Conservation (phyloP, 1,140 invertebrate species). For the Scaptomyza montana region DNA sequence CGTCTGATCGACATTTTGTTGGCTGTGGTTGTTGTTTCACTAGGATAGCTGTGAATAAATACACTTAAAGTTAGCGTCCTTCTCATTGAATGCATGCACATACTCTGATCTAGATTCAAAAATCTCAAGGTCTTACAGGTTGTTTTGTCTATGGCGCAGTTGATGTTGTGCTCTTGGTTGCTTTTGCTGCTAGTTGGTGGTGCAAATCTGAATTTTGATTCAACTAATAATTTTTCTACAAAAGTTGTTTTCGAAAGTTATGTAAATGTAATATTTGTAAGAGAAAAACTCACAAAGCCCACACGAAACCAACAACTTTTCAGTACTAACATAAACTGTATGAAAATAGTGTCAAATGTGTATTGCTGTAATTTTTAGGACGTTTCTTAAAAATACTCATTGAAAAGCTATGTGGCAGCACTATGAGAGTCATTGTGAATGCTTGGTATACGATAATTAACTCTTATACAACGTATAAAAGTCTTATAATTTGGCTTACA, state of each 20-base stretch:
- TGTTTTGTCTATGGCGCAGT: slow-evolving; percentile 29
- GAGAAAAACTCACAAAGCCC: slow-evolving; percentile 17
- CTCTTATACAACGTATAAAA: neutral
- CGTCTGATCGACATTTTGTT: slow-evolving; percentile 65
- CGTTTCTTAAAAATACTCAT: neutral
- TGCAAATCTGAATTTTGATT: too few species aligned
- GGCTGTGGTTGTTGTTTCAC: slow-evolving; percentile 8
- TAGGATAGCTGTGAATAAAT: slow-evolving; percentile 21
- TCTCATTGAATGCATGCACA: slow-evolving; percentile 5
- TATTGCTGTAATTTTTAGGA: slow-evolving; percentile 8
- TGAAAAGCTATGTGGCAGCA: slow-evolving; percentile 1
- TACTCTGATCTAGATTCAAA: slow-evolving; percentile 8
- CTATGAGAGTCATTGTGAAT: neutral
- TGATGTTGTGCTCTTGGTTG: neutral
- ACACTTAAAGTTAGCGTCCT: slow-evolving; percentile 34
- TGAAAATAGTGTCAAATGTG: neutral
- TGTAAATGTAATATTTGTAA: slow-evolving; percentile 33
- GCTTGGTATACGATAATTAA: neutral
- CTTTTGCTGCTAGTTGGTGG: neutral
- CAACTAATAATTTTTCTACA: neutral
- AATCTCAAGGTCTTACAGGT: slow-evolving; percentile 66
- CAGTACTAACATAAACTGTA: slow-evolving; percentile 18
- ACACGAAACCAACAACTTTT: slow-evolving; percentile 2
- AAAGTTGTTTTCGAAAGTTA: slow-evolving; percentile 16
- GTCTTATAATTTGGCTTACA: neutral